Evolutionary conservation across 2,797 vertebrate genomes (phyloP), one percentile per base, ranked within the genome.

Genomic region (Phataginus tetradactyla): DNA sequence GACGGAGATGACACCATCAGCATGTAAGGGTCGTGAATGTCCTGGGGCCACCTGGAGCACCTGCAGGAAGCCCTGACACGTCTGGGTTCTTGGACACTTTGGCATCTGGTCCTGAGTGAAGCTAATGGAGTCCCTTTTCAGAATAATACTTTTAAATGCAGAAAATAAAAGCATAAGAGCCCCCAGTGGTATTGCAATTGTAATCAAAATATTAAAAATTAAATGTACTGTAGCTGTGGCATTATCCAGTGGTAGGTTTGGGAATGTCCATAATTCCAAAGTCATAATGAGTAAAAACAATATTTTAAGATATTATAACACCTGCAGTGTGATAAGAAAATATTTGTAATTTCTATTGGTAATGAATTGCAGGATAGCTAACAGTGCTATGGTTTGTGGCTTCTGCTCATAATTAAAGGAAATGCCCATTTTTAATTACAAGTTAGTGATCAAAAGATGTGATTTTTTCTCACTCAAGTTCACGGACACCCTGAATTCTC

Each of bases 11-110:
- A 8, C 9, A 2, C 59, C 17, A 0, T 37, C 32, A 1, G 64
- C 39, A 0, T 0, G 0, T 5, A 39, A 17, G 49, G 23, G n/a
- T 0, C 1, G 8, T 14, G 55, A 10, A n/a, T 42, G 11, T 77
- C 74, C 34, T 9, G 1, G 32, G 32, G 55, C 34, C 0, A 0
- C 13, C 1, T 0, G 8, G 23, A 64, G n/a, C 23, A 11, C 42
- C 68, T 27, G 20, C 10, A 5, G 9, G 29, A 4, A 11, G 17
- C 23, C 9, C 49, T 0, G 2, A 39, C 2, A 7, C 13, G 1
- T 42, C 4, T 78, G 64, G 59, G 45, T 45, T 15, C 17, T 23
- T 2, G 4, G 25, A 37, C 13, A 7, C 37, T 59, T 80, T 32
- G n/a, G 27, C 29, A 3, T 51, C 66, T 34, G 61, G 18, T 81